Evolutionary conservation across 2,797 vertebrate genomes (phyloP), one percentile per base, ranked within the genome.

Genomic region (Lacerta agilis): DNA sequence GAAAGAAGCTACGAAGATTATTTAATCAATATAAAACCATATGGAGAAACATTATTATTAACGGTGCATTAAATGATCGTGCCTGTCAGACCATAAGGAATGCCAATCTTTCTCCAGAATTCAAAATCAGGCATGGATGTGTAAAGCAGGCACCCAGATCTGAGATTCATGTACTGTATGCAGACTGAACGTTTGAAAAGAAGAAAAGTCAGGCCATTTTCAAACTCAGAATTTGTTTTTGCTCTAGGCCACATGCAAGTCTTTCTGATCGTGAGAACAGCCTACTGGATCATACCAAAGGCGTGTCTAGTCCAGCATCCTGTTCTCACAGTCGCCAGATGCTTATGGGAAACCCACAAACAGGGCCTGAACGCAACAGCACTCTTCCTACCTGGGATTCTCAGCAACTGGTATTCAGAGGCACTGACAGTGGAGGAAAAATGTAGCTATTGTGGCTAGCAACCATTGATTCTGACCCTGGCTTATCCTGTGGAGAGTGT

Each of bases 41-140:
- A 27, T 33, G 85, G 73, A 75, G 67, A 75, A n/a, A 69, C 38
- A 69, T 20, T 55, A 80, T 86, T 55, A 66, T 64, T 76, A 72
- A 33, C 0, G 0, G 33, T 20, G 55, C 2, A 10, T 55, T 64
- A 49, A 18, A 67, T 61, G 18, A 43, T 15, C 3, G 3, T 58
- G 27, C 66, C 38, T 27, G 38, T n/a, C 25, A 17, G 23, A 36
- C 25, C 20, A 33, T n/a, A 23, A 64, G 29, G 84, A 17, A 69
- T 27, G 82, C n/a, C 33, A 38, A 55, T 23, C 25, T 2, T 58
- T 36, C 36, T 20, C 15, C 25, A 9, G n/a, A 69, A 45, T 78
- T 86, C 84, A 49, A 49, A 79, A 77, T 45, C 25, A 77, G 58
- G 61, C 49, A 27, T 36, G 0, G 13, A 61, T 7, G 20, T 41